These are phyloP conservation scores for Brachystomella parvula DNA, from an alignment of 1,140 invertebrate genomes.

Conservation along the genomic window DNA sequence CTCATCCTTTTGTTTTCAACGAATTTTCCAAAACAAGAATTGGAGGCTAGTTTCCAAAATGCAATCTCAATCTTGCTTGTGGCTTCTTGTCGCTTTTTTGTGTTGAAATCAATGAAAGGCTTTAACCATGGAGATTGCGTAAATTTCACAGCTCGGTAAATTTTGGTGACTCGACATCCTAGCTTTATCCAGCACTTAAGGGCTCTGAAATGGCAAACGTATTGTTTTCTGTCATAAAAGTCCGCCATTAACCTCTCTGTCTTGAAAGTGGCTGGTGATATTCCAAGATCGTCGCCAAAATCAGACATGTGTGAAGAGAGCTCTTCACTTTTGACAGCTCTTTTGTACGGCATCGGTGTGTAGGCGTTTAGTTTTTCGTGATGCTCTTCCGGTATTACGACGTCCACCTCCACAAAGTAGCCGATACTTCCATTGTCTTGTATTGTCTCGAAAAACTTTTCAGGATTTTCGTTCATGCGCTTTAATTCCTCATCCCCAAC, in stretches of 20 bases:
- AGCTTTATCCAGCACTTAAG: conserved; percentile 5
- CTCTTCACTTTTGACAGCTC: not conserved
- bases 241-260: conserved; percentile 13
- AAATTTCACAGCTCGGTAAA: conserved; percentile 16
- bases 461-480: not conserved
- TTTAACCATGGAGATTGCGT: conserved; percentile 13
- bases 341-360: conserved; percentile 45
- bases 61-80: conserved; percentile 45
- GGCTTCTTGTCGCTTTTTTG: conserved; percentile 39
- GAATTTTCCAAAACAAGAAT: conserved; percentile 46
- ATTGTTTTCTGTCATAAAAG: conserved; percentile 10
- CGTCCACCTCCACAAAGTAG: conserved; percentile 48
- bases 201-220: conserved; percentile 13
- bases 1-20: conserved; percentile 44
- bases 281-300: not conserved
- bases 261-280: not conserved
- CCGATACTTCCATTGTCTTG: conserved; percentile 44
- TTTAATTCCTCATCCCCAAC: conserved; percentile 16
- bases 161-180: conserved; percentile 1
- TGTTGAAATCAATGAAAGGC: conserved; percentile 13
- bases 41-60: conserved; percentile 43
- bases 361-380: conserved; percentile 49
- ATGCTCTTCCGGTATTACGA: conserved; percentile 42
- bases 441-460: not conserved
- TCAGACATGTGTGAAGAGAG: not conserved